These are phyloP conservation scores for Leptonema lineaticorne DNA, from an alignment of 1,140 invertebrate genomes.

Conservation along the genomic window DNA sequence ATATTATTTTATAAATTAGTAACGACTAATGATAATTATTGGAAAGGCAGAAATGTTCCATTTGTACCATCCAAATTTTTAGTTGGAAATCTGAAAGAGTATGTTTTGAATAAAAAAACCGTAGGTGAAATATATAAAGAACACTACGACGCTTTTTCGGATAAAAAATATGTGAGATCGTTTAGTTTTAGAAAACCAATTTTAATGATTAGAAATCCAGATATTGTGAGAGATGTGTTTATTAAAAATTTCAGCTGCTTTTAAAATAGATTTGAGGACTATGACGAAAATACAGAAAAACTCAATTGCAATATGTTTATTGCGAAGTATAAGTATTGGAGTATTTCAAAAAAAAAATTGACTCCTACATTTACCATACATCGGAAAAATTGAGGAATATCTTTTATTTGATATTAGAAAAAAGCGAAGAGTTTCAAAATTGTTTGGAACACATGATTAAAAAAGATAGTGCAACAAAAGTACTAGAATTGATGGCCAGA, in stretches of 20 bases:
- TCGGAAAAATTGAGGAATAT: constrained; percentile 50
- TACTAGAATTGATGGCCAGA: constrained; percentile 51
- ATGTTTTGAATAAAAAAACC: constrained; percentile 41
- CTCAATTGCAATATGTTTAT: constrained; percentile 38
- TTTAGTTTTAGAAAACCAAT: constrained; percentile 50
- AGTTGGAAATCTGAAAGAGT: constrained; percentile 46
- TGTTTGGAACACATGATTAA: constrained; percentile 37
- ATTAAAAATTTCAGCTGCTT: constrained; percentile 60
- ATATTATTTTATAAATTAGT: not conserved
- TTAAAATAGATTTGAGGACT: constrained; percentile 44
- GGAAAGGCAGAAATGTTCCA: constrained; percentile 50
- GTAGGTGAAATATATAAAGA: constrained; percentile 41
- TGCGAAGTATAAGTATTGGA: constrained; percentile 54
- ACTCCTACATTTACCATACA: constrained; percentile 47
- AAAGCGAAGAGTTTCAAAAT: constrained; percentile 42
- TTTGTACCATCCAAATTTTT: constrained; percentile 46
- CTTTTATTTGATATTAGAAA: constrained; percentile 46
- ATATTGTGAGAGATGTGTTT: constrained; percentile 56
- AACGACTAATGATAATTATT: constrained; percentile 46
- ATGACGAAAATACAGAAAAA: constrained; percentile 16
- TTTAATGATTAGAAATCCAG: constrained; percentile 55
- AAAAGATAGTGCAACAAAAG: constrained; percentile 37
- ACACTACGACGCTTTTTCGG: constrained; percentile 40
- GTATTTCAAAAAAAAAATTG: constrained; percentile 46
- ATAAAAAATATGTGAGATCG: constrained; percentile 46